phyloP scores from a whole-genome alignment of 2,797 vertebrate genomes.

The Tinamus major region DNA sequence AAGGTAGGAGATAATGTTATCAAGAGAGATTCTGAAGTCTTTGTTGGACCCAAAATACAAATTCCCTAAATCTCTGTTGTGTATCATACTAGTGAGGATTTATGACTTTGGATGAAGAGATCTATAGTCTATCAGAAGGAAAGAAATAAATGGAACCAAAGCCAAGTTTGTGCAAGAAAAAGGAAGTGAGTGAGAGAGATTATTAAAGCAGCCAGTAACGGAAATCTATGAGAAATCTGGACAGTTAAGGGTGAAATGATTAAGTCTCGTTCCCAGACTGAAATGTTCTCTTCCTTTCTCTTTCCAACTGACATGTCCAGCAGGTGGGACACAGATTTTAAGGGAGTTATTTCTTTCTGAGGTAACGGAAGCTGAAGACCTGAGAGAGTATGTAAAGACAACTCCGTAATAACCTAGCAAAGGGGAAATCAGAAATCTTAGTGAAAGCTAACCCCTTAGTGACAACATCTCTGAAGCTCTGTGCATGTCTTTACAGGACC shows the following conservation, averaged over 20 bases:
- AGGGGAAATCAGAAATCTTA: background rate
- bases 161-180: background rate
- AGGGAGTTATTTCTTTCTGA: background rate
- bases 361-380: background rate
- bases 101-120: slow-evolving; percentile 40
- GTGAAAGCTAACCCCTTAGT: background rate
- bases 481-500: background rate
- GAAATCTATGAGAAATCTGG: slow-evolving; percentile 39
- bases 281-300: background rate
- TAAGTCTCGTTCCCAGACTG: background rate
- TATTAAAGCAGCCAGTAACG: slow-evolving; percentile 19
- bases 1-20: slow-evolving; percentile 44
- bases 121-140: slow-evolving; percentile 31
- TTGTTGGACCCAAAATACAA: slow-evolving; percentile 26
- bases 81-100: slow-evolving; percentile 19
- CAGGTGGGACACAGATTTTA: background rate
- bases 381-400: background rate
- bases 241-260: slow-evolving; percentile 26
- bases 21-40: slow-evolving; percentile 23
- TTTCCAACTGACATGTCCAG: background rate
- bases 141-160: background rate
- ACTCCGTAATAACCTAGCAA: background rate
- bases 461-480: background rate
- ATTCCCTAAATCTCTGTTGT: slow-evolving; percentile 35
- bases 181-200: background rate